phyloP scores from a whole-genome alignment of 2,888 invertebrate genomes.

The Andrena camellia region DNA sequence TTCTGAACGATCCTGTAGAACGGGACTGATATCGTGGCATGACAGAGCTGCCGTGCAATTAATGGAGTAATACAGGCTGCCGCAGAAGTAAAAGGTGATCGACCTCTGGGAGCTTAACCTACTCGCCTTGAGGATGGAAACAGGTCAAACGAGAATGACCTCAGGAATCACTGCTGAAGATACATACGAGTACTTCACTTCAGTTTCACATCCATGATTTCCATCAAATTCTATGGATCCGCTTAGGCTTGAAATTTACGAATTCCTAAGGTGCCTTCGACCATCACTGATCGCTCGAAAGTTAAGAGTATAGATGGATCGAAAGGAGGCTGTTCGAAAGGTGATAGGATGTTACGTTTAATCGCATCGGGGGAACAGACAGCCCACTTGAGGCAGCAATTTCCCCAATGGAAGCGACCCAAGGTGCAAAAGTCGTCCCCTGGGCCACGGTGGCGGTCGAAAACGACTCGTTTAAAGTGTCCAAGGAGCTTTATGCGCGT shows the following conservation, averaged over 20 bases:
- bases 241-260: too few species aligned
- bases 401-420: not conserved
- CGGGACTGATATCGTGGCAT: not conserved
- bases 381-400: not conserved
- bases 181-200: too few species aligned
- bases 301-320: too few species aligned
- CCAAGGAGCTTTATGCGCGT: conserved; percentile 59
- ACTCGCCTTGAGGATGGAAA: not conserved
- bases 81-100: conserved; percentile 1
- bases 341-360: not conserved
- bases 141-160: not conserved
- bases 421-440: conserved; percentile 41
- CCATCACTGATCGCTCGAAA: too few species aligned
- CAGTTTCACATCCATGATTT: too few species aligned
- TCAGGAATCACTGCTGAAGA: too few species aligned
- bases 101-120: not conserved
- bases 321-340: not conserved
- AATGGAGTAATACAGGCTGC: not conserved
- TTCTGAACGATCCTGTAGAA: not conserved
- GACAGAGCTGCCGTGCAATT: conserved; percentile 1
- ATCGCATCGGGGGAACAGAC: not conserved
- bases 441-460: conserved; percentile 23
- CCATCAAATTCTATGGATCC: too few species aligned
- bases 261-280: too few species aligned
- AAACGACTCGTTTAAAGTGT: conserved; percentile 62